These are phyloP conservation scores for Lysiphlebus fabarum DNA, from an alignment of 1,140 invertebrate species.

Conservation along the genomic window DNA sequence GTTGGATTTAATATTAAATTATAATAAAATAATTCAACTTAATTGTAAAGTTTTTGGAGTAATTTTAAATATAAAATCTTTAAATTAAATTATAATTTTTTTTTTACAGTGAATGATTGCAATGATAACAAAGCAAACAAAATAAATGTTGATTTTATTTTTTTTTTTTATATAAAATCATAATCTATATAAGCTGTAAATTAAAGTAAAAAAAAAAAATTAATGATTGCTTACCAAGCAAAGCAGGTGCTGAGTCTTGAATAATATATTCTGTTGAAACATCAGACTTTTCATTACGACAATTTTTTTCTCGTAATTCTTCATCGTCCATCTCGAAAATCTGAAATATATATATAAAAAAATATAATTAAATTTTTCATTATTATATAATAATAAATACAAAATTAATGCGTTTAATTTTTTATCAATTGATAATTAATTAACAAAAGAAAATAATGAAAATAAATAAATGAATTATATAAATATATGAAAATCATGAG, in stretches of 20 bases:
- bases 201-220: constrained; percentile 4
- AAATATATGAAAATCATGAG: no score
- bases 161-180: neutral
- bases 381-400: constrained; percentile 2
- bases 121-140: no score
- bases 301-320: constrained; percentile 18
- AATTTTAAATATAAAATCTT: no score
- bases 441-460: no score
- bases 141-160: neutral
- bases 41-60: no score
- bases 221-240: constrained; percentile 19
- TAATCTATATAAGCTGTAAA: neutral
- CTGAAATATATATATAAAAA: constrained; percentile 10
- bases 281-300: constrained; percentile 18
- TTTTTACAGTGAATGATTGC: no score
- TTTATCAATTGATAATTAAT: no score
- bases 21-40: no score
- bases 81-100: no score
- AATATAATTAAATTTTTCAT: constrained; percentile 3
- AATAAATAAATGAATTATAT: no score
- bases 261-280: constrained; percentile 13
- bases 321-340: constrained; percentile 25
- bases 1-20: no score
- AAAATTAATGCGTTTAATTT: neutral
- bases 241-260: constrained; percentile 11